Conservation (phyloP, 2,113 vertebrate species). For the Mionectes macconnelli region DNA sequence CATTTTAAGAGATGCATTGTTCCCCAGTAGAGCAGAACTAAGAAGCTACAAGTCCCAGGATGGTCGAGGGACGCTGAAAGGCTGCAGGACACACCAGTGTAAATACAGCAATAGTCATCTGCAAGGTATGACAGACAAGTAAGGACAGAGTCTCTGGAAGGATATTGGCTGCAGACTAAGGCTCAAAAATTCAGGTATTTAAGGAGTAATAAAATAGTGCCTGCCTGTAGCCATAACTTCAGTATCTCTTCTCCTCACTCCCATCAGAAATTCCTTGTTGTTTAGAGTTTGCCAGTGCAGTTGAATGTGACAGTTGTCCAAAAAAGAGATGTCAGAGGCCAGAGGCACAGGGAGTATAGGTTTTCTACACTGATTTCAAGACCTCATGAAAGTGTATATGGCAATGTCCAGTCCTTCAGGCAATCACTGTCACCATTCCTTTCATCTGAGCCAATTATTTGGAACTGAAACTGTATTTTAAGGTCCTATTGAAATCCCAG, state of each 20-base stretch:
- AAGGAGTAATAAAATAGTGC: neutral
- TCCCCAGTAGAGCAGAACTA: neutral
- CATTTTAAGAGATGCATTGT: neutral
- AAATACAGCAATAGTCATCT: neutral
- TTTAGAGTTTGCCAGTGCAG: neutral
- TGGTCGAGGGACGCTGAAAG: neutral
- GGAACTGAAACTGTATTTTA: neutral
- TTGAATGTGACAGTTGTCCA: neutral
- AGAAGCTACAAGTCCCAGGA: neutral
- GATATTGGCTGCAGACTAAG: neutral
- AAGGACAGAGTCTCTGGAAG: neutral
- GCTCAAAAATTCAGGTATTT: neutral
- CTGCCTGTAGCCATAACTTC: neutral
- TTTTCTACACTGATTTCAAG: neutral
- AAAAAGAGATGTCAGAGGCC: neutral
- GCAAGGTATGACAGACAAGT: neutral
- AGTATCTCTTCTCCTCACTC: neutral
- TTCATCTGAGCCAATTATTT: neutral
- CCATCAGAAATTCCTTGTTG: neutral
- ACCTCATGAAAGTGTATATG: neutral
- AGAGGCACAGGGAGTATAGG: neutral
- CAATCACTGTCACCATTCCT: neutral
- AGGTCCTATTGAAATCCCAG: neutral
- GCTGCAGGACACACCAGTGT: neutral
- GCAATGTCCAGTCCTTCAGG: neutral